Conservation (phyloP, 2,113 vertebrate genomes). For the Ranitomeya imitator region DNA sequence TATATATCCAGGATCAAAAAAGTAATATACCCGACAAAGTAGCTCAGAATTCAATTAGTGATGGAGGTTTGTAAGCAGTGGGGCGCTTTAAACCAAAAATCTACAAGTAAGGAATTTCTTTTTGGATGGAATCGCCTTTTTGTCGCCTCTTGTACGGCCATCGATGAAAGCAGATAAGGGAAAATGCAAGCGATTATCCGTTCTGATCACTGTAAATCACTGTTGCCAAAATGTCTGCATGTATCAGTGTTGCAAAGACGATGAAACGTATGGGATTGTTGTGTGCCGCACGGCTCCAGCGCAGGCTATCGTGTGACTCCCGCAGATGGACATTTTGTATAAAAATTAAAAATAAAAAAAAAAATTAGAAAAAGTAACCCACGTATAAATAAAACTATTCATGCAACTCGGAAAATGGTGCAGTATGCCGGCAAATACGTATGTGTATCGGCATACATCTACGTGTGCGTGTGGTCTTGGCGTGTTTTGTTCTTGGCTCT, state of each 20-base stretch:
- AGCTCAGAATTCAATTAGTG: neutral
- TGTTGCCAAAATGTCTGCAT: constrained; percentile 6
- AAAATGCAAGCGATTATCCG: neutral
- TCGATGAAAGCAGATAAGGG: neutral
- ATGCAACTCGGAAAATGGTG: constrained; percentile 34
- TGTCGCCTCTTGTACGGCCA: neutral
- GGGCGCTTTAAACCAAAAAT: neutral
- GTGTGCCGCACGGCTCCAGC: neutral
- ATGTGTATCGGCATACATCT: constrained; percentile 35
- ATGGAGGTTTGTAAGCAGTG: neutral
- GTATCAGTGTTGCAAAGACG: neutral
- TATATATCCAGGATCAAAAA: neutral
- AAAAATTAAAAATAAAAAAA: neutral
- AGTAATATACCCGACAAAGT: neutral
- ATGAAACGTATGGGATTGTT: neutral
- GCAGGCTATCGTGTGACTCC: neutral
- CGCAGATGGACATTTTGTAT: constrained; percentile 17
- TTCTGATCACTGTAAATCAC: neutral
- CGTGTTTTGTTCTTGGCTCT: constrained; percentile 44
- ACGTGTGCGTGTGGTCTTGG: constrained; percentile 45
- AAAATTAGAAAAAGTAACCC: neutral
- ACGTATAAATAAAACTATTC: constrained; percentile 35
- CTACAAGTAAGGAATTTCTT: neutral
- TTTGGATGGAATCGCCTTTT: neutral
- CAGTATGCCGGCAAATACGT: constrained; percentile 16